Conservation (phyloP, 2,888 invertebrate genomes). For the Phalera bucephala region DNA sequence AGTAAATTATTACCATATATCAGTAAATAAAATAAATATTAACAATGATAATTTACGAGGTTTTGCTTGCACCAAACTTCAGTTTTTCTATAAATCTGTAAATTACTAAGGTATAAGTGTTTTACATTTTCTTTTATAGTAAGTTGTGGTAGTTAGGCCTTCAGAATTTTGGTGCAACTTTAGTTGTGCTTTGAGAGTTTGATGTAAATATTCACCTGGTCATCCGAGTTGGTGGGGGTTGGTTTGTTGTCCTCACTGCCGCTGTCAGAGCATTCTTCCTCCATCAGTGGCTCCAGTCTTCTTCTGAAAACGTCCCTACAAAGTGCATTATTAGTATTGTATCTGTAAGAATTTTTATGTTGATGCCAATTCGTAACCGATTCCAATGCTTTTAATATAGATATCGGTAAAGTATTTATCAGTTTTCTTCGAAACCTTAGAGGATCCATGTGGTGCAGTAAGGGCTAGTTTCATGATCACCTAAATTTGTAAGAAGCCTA, state of each 20-base stretch:
- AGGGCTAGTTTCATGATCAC: no score
- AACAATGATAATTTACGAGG: background rate
- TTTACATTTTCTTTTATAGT: no score
- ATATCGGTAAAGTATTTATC: no score
- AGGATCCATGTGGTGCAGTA: no score
- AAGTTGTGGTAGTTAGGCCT: background rate
- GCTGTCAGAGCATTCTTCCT: conserved; percentile 91
- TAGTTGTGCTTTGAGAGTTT: conserved; percentile 8
- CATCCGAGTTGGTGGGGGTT: conserved; percentile 75
- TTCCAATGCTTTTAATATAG: no score
- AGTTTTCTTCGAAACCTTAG: no score
- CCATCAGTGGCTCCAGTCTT: conserved; percentile 91
- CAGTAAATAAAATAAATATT: conserved; percentile 11
- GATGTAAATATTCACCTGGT: conserved; percentile 75
- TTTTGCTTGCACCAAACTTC: background rate
- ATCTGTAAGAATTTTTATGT: no score
- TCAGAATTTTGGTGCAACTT: conserved; percentile 29
- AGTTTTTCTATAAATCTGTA: background rate
- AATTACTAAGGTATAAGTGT: background rate
- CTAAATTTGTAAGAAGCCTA: no score
- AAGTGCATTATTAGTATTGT: conserved; percentile 35
- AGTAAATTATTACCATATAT: conserved; percentile 4
- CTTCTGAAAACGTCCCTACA: conserved; percentile 84
- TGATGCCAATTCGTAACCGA: no score
- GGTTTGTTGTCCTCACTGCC: conserved; percentile 74